Evolutionary conservation across 37 sponge, comb jelly and placozoan genomes (phyloP), one percentile per base, ranked within the genome.

Genomic region (Haliclona indistincta): DNA sequence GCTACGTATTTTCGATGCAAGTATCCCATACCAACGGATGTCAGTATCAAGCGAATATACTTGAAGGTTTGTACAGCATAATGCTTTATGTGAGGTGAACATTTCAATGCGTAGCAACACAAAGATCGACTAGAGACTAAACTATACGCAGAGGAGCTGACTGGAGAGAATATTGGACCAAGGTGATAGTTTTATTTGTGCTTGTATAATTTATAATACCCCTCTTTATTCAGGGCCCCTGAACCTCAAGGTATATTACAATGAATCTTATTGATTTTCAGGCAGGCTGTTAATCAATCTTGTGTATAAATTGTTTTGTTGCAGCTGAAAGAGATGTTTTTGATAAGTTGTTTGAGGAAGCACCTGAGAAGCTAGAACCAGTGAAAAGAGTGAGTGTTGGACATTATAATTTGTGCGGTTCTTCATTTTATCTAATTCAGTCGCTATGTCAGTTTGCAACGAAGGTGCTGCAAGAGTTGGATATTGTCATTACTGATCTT

Each of bases 301-400:
- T 30, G n/a, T 45, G 23, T 35, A 51, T 42, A 25, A 20, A 30
- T 44, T 43, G 42, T 22, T 58, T 28, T 53, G 23, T 65, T 11
- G 11, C 66, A 70, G 82, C 36, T 37, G 95, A 94, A 37, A 68
- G 85, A 65, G 98, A 97, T 86, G 98, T 97, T 33, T 97, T 97
- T 77, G 98, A 97, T 44, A 91, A 86, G 43, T 81, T 97, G 60
- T 97, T 97, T 76, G 93, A 94, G 15, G 84, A 89, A 43, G 90
- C 93, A 3, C 93, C 95, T 25, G 95, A 94, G 38, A 94, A 92
- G 55, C 79, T 97, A 32, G 84, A 89, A 38, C 76, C 90, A 41
- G 98, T 97, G 32, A 89, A 94, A 43, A 72, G 73, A 65, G 94
- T 93, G 38, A 79, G 77, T 58, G 5, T 4, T 13, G 19, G 25